phyloP scores from a whole-genome alignment of 2,113 vertebrate species.

The Lynx canadensis region DNA sequence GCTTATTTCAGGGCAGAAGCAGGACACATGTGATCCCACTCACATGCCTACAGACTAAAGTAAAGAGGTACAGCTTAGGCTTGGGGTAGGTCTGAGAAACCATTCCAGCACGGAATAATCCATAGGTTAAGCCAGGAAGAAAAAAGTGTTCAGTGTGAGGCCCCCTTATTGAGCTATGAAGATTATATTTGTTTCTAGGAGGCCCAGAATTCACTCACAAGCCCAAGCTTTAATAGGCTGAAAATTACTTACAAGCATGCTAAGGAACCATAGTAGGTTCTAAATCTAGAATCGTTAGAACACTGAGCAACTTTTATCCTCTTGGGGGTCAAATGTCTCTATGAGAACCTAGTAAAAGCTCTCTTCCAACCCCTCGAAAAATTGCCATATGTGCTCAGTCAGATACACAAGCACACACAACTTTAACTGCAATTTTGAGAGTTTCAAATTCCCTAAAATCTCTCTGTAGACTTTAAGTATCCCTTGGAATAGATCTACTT shows the following conservation, averaged over 20 bases:
- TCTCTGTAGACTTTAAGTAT: constrained; percentile 11
- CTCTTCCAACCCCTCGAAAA: background rate
- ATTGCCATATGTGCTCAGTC: background rate
- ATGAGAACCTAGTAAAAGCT: background rate
- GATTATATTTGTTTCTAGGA: constrained; percentile 5
- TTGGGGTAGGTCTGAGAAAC: background rate
- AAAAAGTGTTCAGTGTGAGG: background rate
- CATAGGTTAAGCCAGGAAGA: background rate
- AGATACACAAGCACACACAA: background rate
- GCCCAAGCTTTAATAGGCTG: background rate
- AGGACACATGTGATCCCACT: background rate
- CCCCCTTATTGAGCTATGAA: background rate
- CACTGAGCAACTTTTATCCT: background rate
- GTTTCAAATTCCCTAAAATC: constrained; percentile 22
- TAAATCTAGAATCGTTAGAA: constrained; percentile 8
- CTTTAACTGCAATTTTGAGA: constrained; percentile 10
- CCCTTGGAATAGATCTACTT: background rate
- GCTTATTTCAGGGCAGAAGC: constrained; percentile 33
- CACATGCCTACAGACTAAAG: background rate
- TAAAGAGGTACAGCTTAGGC: background rate
- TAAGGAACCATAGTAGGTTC: background rate
- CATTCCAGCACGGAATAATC: background rate
- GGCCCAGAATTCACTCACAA: background rate
- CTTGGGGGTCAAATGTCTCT: background rate
- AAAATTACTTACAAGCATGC: background rate